Conservation (phyloP, 2,888 invertebrate species). For the Agrilus mali region DNA sequence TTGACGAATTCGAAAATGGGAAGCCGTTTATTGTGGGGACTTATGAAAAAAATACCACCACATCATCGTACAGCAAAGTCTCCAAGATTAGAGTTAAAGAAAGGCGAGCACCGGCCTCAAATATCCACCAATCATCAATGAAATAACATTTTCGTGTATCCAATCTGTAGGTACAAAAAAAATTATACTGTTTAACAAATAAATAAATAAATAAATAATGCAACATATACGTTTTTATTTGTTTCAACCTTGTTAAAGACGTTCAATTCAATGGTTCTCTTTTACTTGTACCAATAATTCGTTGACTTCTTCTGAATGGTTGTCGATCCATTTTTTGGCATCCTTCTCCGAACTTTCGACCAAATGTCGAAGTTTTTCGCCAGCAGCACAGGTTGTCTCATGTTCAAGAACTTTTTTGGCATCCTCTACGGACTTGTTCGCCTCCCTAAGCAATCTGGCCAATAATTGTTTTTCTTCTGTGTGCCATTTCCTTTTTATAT, state of each 20-base stretch:
- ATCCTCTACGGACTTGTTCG: conserved; percentile 33
- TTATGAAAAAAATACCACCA: conserved; percentile 3
- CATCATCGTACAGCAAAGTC: not conserved
- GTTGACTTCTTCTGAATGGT: conserved; percentile 28
- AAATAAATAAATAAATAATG: too few relatives aligned
- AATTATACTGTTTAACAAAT: too few relatives aligned
- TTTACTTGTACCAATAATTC: too few relatives aligned
- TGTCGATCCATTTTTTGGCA: conserved; percentile 37
- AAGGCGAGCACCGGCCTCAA: too few relatives aligned
- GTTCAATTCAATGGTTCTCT: too few relatives aligned
- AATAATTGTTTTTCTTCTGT: conserved; percentile 33
- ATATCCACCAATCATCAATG: too few relatives aligned
- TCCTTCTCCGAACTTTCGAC: conserved; percentile 37
- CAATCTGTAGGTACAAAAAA: too few relatives aligned
- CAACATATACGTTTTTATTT: too few relatives aligned
- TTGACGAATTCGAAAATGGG: conserved; percentile 29
- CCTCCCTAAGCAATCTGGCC: conserved; percentile 34
- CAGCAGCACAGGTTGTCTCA: conserved; percentile 41
- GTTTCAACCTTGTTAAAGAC: too few relatives aligned
- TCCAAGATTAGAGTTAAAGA: too few relatives aligned
- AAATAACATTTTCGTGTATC: too few relatives aligned
- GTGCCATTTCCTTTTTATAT: conserved; percentile 34
- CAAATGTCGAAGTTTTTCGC: conserved; percentile 39
- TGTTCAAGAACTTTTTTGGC: conserved; percentile 38
- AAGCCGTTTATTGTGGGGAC: conserved; percentile 19